Conservation (phyloP, 1,140 invertebrate species). For the Drosophila suzukii region DNA sequence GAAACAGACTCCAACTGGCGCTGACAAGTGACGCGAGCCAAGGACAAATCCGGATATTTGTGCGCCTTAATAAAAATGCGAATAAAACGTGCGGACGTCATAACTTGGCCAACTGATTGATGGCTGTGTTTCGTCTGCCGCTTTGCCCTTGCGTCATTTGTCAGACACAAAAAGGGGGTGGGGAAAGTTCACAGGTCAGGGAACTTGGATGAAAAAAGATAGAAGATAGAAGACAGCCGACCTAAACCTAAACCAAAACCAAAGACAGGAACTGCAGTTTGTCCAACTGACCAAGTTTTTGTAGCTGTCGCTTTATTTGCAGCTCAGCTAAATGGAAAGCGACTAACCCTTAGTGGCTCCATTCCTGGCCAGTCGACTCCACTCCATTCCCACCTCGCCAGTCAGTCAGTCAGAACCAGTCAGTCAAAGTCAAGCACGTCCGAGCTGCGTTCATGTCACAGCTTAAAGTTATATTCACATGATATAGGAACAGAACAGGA, state of each 20-base stretch:
- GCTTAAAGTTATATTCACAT: slow-evolving; percentile 80
- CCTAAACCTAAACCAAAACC: background rate
- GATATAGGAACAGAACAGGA: slow-evolving; percentile 31
- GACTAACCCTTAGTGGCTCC: slow-evolving; percentile 31
- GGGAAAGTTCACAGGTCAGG: background rate
- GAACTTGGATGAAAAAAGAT: background rate
- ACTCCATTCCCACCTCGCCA: slow-evolving; percentile 11
- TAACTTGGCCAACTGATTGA: slow-evolving; percentile 71
- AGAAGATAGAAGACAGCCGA: background rate
- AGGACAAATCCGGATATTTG: slow-evolving; percentile 36
- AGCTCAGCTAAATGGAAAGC: slow-evolving; percentile 50
- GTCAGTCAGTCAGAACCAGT: slow-evolving; percentile 57
- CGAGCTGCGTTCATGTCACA: slow-evolving; percentile 64
- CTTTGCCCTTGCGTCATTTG: slow-evolving; percentile 60
- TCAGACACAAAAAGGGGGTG: slow-evolving; percentile 27
- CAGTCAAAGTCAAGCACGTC: slow-evolving; percentile 79
- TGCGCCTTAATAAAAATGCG: slow-evolving; percentile 39
- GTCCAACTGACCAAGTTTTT: slow-evolving; percentile 66
- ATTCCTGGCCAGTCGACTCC: slow-evolving; percentile 2
- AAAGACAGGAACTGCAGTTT: slow-evolving; percentile 63
- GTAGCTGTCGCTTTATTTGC: slow-evolving; percentile 61
- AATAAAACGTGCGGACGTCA: slow-evolving; percentile 63
- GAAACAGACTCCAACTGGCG: slow-evolving; percentile 37
- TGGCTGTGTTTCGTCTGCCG: slow-evolving; percentile 66
- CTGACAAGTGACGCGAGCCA: slow-evolving; percentile 64